Conservation (phyloP, 2,888 invertebrate genomes). For the Clunio marinus region DNA sequence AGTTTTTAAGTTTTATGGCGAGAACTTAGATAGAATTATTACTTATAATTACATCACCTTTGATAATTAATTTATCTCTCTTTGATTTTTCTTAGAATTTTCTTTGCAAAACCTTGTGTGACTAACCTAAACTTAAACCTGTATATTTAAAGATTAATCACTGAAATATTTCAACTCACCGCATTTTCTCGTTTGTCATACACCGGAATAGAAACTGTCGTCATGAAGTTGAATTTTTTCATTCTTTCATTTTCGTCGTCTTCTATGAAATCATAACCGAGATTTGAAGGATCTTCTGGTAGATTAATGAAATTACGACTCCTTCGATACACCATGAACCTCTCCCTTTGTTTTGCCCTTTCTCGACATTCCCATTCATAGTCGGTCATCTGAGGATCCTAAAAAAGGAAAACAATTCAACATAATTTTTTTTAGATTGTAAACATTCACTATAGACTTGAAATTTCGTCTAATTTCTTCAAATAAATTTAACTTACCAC, state of each 20-base stretch:
- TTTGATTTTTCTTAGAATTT: slow-evolving; percentile 29
- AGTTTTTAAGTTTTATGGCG: too few relatives aligned
- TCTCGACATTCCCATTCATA: slow-evolving; percentile 85
- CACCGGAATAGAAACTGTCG: slow-evolving; percentile 89
- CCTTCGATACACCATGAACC: slow-evolving; percentile 64
- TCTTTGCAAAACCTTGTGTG: too few relatives aligned
- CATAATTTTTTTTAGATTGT: slow-evolving; percentile 24
- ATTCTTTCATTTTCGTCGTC: slow-evolving; percentile 16
- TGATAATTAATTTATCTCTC: background rate
- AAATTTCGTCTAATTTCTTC: background rate
- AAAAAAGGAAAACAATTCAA: slow-evolving; percentile 40
- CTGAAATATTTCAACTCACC: slow-evolving; percentile 56
- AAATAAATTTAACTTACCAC: slow-evolving; percentile 58
- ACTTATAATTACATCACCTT: too few relatives aligned
- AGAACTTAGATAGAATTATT: too few relatives aligned
- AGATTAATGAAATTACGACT: slow-evolving; percentile 50
- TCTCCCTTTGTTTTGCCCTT: slow-evolving; percentile 71
- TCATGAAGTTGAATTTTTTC: slow-evolving; percentile 72
- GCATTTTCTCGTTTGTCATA: slow-evolving; percentile 82
- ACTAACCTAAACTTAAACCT: too few relatives aligned
- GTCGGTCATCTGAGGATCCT: slow-evolving; percentile 87
- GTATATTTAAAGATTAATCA: too few relatives aligned
- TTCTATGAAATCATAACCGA: slow-evolving; percentile 30
- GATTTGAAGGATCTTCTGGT: slow-evolving; percentile 33
- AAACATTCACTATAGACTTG: slow-evolving; percentile 35